Evolutionary conservation across 2,888 invertebrate species (phyloP).

Genomic region (Rhodophaea formosa): DNA sequence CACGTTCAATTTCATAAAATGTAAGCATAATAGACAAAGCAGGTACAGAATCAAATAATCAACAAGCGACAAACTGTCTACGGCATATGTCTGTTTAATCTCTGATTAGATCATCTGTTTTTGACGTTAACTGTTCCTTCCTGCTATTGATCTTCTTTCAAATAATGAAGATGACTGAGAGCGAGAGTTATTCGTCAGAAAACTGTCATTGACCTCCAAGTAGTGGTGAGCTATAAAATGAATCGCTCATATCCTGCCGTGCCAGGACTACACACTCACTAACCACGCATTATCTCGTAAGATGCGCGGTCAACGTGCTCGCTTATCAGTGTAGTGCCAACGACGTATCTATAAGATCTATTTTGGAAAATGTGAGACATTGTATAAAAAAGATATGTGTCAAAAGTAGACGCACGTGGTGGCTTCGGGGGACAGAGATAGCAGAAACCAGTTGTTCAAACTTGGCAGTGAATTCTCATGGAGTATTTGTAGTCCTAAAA

Average conservation of each 20-base stretch:
- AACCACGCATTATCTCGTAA: conserved; percentile 38
- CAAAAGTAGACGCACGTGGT: conserved; percentile 56
- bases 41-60: no score
- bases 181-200: conserved; percentile 1
- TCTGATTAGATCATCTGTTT: no score
- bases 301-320: conserved; percentile 37
- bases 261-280: conserved; percentile 37
- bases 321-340: conserved; percentile 29
- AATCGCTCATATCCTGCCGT: conserved; percentile 66
- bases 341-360: conserved; percentile 30
- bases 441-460: conserved; percentile 69
- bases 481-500: conserved; percentile 26
- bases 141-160: background rate
- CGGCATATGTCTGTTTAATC: no score
- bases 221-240: conserved; percentile 46
- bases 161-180: background rate
- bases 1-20: no score
- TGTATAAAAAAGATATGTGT: conserved; percentile 46
- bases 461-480: conserved; percentile 69
- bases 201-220: conserved; percentile 63
- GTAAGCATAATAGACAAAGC: no score
- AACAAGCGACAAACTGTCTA: no score
- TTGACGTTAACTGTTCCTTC: background rate
- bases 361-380: conserved; percentile 23
- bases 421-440: conserved; percentile 51